Evolutionary conservation across 2,113 vertebrate species (phyloP), one percentile per base, ranked within the genome.

Genomic region (Peromyscus maniculatus): DNA sequence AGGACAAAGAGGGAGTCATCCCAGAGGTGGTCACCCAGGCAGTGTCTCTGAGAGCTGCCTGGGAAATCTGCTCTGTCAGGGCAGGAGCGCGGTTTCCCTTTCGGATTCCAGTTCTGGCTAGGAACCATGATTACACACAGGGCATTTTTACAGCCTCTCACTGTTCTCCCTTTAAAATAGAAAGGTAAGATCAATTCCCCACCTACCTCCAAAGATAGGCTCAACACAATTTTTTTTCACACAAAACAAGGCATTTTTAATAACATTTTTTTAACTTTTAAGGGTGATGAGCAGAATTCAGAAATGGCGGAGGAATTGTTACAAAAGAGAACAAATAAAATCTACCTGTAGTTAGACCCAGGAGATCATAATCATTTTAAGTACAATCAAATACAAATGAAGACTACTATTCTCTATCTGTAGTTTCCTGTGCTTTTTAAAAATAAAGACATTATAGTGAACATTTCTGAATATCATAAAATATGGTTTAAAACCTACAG

Each of bases 201-300:
- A 39, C 6, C 22, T 91, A 55, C n/a, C 1, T 69, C 88, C 91
- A 91, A 84, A 95, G 16, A 57, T 72, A 93, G 7, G 28, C 43
- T 78, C 67, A 80, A 91, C 77, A 82, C 11, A 72, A 77, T 94
- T 84, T 89, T 87, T 66, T 22, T 74, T 8, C 39, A 66, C 39
- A 26, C 67, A 89, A 92, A 93, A 22, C 82, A n/a, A 24, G 75
- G 26, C 4, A 11, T 31, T 75, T 39, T 89, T 75, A 19, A 19
- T 89, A 90, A 77, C 16, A 19, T 88, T 74, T 62, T 75, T 59
- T 62, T 9, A 52, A 77, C 11, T 62, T 62, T 74, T 57, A 87
- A 95, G 88, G 91, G 39, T 96, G 49, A 67, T 46, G 66, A 77
- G 49, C 36, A 91, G 46, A 93, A 93, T 69, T 87, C n/a, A 79